Conservation (phyloP, 2,888 invertebrate species). For the Tetramorium bicarinatum region DNA sequence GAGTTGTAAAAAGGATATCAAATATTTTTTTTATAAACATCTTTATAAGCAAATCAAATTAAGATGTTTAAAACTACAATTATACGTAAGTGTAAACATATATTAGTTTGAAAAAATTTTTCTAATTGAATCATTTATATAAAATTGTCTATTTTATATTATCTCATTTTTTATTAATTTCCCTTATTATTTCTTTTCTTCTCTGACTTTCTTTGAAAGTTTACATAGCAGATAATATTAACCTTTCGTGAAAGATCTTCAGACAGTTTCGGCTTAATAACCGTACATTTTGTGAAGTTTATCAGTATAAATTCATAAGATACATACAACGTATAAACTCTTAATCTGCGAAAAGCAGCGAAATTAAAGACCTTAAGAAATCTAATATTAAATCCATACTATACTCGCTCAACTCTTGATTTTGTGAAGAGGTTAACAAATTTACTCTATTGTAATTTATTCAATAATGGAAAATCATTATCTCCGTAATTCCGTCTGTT, state of each 20-base stretch:
- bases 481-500: neutral
- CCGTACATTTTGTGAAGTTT: constrained; percentile 3
- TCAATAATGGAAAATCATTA: constrained; percentile 1
- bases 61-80: neutral
- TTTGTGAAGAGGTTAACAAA: neutral
- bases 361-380: neutral
- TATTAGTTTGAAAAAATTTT: neutral
- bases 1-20: neutral
- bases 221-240: constrained; percentile 16
- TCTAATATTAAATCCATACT: constrained; percentile 4
- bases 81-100: neutral
- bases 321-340: neutral
- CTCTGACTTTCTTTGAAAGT: constrained; percentile 1
- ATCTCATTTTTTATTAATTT: neutral
- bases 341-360: neutral
- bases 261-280: constrained; percentile 7
- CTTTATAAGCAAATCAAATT: neutral
- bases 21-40: neutral
- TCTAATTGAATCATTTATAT: neutral
- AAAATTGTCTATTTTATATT: neutral
- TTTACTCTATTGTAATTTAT: neutral
- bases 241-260: neutral
- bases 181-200: neutral
- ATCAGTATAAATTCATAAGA: constrained; percentile 9
- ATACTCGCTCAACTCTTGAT: neutral